Evolutionary conservation across 1,140 invertebrate genomes (phyloP), one percentile per base, ranked within the genome.

Genomic region (Bemisia tabaci): DNA sequence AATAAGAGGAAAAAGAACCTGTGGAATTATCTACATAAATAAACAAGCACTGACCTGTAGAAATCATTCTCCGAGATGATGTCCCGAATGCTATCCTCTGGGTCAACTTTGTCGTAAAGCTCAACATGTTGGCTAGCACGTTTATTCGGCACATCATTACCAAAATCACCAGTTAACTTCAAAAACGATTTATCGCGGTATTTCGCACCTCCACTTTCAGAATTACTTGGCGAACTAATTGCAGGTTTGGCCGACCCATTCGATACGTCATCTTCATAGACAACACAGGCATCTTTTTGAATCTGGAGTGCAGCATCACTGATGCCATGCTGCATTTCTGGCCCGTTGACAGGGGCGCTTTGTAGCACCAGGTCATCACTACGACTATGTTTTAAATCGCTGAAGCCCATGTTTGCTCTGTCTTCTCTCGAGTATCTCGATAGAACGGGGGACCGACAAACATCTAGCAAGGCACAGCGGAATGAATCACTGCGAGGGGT

Each of bases 61-160:
- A 85, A 79, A 74, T 85, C 84, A 73, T 85, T 84, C 69, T 84
- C 83, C 2, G 81, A 82, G 60, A 85, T 79, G 69, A 85, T 85
- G 71, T 85, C 84, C 33, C 82, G 74, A 66, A 85, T 84, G 68
- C 82, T 84, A 71, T 85, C 82, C 70, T 84, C 83, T 17, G 84
- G 84, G 73, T 85, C 83, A 68, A 84, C 75, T 61, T 78, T 73
- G 72, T 84, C 82, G 64, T 73, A 72, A 12, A 75, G 61, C 1
- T 71, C 71, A 1, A 73, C 68, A 63, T 72, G 69, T 58, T 70
- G 71, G 63, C 71, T 73, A 11, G 68, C 66, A 58, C 70, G 60
- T 59, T 67, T 67, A 17, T 68, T 69, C n/a, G 64, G 62, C 33
- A 65, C 61, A 26, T 68, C 70, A 65, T 59, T 69, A 67, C 70